Percentiles rank a stretch among this genome's conserved stretches.
phyloP scores from a whole-genome alignment of 1,140 invertebrate genomes.

The Rhyzopertha dominica region DNA sequence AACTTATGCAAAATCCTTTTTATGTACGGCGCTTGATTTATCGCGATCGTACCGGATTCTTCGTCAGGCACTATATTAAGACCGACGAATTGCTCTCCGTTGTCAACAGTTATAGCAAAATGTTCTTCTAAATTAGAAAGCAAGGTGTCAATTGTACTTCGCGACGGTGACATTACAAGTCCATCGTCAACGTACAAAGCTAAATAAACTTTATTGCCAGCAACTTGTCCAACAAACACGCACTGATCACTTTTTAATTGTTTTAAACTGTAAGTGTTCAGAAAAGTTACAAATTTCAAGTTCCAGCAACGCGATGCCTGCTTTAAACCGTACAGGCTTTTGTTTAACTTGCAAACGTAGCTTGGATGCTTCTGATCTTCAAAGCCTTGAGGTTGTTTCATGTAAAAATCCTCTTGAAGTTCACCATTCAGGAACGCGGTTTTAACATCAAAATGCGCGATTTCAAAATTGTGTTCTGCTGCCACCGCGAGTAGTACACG shows the following conservation, averaged over 20 bases:
- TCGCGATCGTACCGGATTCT: too few species aligned
- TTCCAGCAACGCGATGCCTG: constrained; percentile 41
- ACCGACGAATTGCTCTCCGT: too few species aligned
- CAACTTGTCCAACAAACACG: too few species aligned
- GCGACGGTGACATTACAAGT: constrained; percentile 25
- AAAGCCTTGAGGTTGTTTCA: constrained; percentile 42
- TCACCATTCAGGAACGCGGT: constrained; percentile 47
- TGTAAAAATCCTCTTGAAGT: constrained; percentile 45
- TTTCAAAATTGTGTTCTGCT: constrained; percentile 34
- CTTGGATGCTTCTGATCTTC: constrained; percentile 10
- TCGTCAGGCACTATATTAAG: too few species aligned
- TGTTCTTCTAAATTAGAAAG: too few species aligned
- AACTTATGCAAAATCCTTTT: too few species aligned
- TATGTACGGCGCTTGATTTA: too few species aligned
- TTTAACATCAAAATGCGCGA: constrained; percentile 42
- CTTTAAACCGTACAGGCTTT: constrained; percentile 44
- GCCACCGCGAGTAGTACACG: constrained; percentile 42
- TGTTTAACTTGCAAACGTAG: constrained; percentile 41
- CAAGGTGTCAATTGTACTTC: too few species aligned
- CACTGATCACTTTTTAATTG: too few species aligned
- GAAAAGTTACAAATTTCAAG: constrained; percentile 7
- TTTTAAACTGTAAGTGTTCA: too few species aligned
- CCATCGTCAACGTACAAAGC: constrained; percentile 50
- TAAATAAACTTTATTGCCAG: constrained; percentile 36
- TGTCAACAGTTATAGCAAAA: too few species aligned